These are phyloP conservation scores for Seira musarum DNA, from an alignment of 2,888 invertebrate species.

Conservation along the genomic window DNA sequence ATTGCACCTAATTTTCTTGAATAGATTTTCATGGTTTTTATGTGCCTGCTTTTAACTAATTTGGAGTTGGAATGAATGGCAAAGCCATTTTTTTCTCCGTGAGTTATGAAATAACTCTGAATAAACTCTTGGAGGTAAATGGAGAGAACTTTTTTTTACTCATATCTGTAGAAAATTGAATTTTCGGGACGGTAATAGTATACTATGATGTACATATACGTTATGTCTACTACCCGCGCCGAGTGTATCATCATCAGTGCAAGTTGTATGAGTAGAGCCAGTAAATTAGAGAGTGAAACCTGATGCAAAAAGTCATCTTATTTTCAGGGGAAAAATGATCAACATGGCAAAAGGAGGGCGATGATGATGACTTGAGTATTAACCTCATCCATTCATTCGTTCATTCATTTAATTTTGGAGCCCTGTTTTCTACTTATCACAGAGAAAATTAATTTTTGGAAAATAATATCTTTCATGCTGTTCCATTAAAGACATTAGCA, in stretches of 20 bases:
- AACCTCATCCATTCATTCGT: slow-evolving; percentile 3
- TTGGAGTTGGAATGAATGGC: slow-evolving; percentile 4
- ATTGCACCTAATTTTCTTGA: slow-evolving; percentile 7
- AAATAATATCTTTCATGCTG: slow-evolving; percentile 7
- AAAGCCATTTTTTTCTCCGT: not conserved
- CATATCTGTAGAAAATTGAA: not conserved
- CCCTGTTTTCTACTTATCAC: slow-evolving; percentile 5
- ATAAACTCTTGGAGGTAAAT: not conserved
- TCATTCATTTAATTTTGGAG: slow-evolving; percentile 1
- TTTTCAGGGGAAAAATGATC: slow-evolving; percentile 7
- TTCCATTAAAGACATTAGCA: slow-evolving; percentile 1
- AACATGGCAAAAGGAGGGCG: not conserved
- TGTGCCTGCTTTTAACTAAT: not conserved
- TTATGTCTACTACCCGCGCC: too few species aligned
- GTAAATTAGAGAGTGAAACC: slow-evolving; percentile 1
- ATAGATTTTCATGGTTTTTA: not conserved
- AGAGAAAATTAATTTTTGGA: slow-evolving; percentile 7
- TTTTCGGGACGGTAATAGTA: not conserved
- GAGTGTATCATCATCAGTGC: not conserved
- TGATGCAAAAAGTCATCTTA: slow-evolving; percentile 7
- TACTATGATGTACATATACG: not conserved
- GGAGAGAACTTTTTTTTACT: not conserved
- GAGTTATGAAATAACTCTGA: slow-evolving; percentile 7
- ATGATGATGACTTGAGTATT: slow-evolving; percentile 10
- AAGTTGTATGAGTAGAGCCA: not conserved